These are phyloP conservation scores for Drosophila mayaguana DNA, from an alignment of 2,888 invertebrate genomes.

Conservation along the genomic window DNA sequence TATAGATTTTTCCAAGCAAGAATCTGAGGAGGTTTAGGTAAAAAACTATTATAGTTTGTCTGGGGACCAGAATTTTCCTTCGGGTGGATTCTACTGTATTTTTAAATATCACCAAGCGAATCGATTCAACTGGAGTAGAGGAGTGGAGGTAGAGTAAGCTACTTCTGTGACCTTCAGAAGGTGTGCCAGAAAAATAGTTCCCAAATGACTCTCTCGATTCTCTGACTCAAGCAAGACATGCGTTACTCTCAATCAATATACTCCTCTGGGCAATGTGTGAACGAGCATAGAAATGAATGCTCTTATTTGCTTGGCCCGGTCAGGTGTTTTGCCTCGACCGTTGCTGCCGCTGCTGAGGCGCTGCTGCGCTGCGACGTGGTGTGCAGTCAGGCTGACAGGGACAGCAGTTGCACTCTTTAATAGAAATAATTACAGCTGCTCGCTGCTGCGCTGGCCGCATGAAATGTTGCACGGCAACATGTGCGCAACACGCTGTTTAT, in stretches of 20 bases:
- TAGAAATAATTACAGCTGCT: conserved; percentile 67
- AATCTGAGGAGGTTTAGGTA: too few relatives aligned
- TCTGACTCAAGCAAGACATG: too few relatives aligned
- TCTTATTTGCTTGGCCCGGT: conserved; percentile 32
- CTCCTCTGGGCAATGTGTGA: neutral
- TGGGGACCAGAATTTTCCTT: too few relatives aligned
- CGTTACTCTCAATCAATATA: neutral
- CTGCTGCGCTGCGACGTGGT: conserved; percentile 18
- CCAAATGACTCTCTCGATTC: too few relatives aligned
- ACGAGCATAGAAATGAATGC: conserved; percentile 11
- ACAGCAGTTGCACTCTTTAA: conserved; percentile 62
- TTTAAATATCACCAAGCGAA: too few relatives aligned
- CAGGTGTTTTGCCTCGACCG: conserved; percentile 22
- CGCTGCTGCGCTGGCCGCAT: conserved; percentile 46
- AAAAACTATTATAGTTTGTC: too few relatives aligned
- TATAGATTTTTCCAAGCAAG: too few relatives aligned
- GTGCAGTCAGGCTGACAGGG: conserved; percentile 62
- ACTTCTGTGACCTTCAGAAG: too few relatives aligned
- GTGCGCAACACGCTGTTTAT: conserved; percentile 69
- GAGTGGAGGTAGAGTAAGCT: too few relatives aligned
- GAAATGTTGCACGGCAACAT: conserved; percentile 64
- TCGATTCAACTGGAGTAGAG: too few relatives aligned
- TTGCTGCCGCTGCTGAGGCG: neutral
- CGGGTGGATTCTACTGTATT: too few relatives aligned
- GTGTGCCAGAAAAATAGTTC: too few relatives aligned